Percentiles rank a stretch among this genome's conserved stretches.
phyloP scores from a whole-genome alignment of 2,888 invertebrate species.

The Drosophila aldrichi region DNA sequence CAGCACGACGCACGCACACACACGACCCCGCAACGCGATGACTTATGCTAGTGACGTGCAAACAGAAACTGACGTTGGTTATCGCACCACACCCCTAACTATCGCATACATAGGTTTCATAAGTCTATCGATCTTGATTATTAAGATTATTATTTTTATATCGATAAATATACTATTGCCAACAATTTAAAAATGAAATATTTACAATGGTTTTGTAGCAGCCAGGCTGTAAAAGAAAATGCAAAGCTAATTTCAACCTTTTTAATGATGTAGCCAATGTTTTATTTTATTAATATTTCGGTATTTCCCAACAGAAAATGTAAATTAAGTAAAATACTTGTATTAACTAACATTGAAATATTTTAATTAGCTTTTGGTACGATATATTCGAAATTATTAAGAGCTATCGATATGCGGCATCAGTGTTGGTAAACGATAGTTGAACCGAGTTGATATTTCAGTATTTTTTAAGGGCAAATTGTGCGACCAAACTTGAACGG shows the following conservation, averaged over 20 bases:
- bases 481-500: conserved; percentile 34
- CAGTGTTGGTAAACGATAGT: conserved; percentile 38
- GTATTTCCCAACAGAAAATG: background rate
- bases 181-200: too few species aligned
- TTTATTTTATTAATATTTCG: background rate
- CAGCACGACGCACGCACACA: conserved; percentile 45
- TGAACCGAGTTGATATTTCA: conserved; percentile 4
- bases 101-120: background rate
- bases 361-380: background rate
- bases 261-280: background rate
- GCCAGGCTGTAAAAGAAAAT: too few species aligned
- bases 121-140: conserved; percentile 27
- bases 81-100: conserved; percentile 60
- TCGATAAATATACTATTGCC: background rate
- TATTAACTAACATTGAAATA: background rate
- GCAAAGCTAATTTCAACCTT: background rate
- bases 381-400: background rate
- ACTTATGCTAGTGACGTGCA: conserved; percentile 60
- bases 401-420: background rate
- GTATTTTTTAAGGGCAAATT: conserved; percentile 41
- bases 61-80: conserved; percentile 40
- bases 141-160: background rate
- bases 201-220: background rate
- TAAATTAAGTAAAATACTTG: background rate
- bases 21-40: conserved; percentile 73